Base-by-base conservation (phyloP, 2,888 invertebrate genomes). In the Yponomeuta malinellus region DNA sequence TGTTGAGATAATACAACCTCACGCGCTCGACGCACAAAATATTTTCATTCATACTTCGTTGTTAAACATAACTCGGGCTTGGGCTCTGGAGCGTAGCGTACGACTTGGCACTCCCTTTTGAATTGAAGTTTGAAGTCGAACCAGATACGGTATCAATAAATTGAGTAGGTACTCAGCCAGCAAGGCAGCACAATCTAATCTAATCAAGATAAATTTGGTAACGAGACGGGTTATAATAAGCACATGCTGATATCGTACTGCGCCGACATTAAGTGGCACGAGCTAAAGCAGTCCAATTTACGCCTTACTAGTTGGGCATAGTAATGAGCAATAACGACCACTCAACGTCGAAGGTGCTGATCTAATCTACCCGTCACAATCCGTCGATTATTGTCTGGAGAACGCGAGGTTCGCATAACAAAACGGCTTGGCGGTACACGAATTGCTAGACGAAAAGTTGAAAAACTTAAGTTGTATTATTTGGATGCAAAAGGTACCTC, bases 301-400 rank as follows among this genome's bases (percentile, higher is more conserved):
- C 81, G 79, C 78, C 77, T 74, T 76, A 78, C 80, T 74, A 76
- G 74, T 74, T 75, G 74, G 71, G 86, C 84, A 86, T 87, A 83
- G 79, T 79, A 88, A 88, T 86, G 81, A 87, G 77, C 72, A 69
- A 71, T 64, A 37, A 63, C 72, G 72, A 71, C 73, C 71, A 69
- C 68, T 70, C 75, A 78, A 81, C 78, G 79, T 80, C 80, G 75
- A 78, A 81, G 78, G 79, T 80, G 80, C 82, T 81, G 77, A 83
- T 82, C 78, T 78, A 81, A 83, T 81, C 81, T 77, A 78, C 73
- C 15, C 10, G 63, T 59, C 65, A 70, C 65, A 70, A 31, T 48
- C 33, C 29, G 29, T 64, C 64, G 10, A 69, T 69, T 23, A 70
- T 70, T 70, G 70, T 70, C 69, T 69, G 69, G 59, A 48, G 23